Percentiles rank a stretch among this genome's conserved stretches.
These are phyloP conservation scores for Apocrypta bakeri DNA, from an alignment of 1,140 invertebrate genomes.

Conservation along the genomic window DNA sequence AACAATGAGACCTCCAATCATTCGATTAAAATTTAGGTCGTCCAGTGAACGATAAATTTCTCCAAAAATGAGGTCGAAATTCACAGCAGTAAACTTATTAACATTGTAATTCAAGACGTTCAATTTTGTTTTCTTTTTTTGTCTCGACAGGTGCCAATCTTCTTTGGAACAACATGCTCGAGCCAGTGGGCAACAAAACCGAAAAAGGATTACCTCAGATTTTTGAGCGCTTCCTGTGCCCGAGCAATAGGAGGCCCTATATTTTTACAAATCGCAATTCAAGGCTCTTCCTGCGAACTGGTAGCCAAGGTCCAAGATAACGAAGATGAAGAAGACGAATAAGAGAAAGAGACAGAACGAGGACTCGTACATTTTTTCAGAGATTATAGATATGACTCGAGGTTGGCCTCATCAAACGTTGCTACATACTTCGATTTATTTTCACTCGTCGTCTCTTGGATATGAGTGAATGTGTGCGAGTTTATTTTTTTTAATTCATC, in stretches of 20 bases:
- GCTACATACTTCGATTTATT: not conserved
- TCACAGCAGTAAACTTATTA: too few relatives aligned
- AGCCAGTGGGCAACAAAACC: constrained; percentile 82
- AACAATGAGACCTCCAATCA: too few relatives aligned
- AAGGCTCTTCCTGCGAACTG: constrained; percentile 72
- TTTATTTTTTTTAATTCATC: not conserved
- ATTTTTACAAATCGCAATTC: constrained; percentile 82
- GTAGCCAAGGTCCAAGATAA: constrained; percentile 52
- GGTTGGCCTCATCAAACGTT: not conserved
- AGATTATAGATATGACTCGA: not conserved
- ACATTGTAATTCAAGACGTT: too few relatives aligned
- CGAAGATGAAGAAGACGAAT: not conserved
- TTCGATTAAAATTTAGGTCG: too few relatives aligned
- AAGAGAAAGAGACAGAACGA: not conserved
- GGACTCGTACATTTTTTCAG: not conserved
- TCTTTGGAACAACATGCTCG: constrained; percentile 83
- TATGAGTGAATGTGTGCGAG: too few relatives aligned
- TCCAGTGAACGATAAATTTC: too few relatives aligned
- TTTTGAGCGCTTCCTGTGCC: constrained; percentile 79
- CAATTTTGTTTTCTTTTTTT: constrained; percentile 50
- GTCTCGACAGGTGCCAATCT: constrained; percentile 78
- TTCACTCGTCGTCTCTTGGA: too few relatives aligned
- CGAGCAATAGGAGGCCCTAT: constrained; percentile 76
- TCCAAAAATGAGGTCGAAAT: too few relatives aligned
- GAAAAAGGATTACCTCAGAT: constrained; percentile 74